Base-by-base conservation (phyloP, 2,797 vertebrate genomes). In the Xiphophorus birchmanni region DNA sequence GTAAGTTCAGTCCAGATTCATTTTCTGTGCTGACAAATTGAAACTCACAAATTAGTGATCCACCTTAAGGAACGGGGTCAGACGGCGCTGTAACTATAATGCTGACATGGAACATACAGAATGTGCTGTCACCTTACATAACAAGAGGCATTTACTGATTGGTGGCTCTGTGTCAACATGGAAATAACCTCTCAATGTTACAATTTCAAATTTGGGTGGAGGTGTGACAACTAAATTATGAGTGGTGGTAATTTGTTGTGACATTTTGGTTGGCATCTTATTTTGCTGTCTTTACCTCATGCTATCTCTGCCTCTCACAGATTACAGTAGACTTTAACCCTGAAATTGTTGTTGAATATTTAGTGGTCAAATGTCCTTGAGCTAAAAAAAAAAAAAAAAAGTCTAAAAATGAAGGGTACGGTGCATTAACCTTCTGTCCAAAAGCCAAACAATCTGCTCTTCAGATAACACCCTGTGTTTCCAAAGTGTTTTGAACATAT, bases 341-440 rank as follows among this genome's bases (percentile, higher is more conserved):
- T 81, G 79, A 78, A 90, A 89, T 82, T 84, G 90, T 91, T 88
- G 87, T 83, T 73, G 72, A 88, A 81, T 84, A 80, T 87, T 91
- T 86, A 92, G 88, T 91, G 89, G 91, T 88, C 92, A 92, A 73
- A 92, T 88, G 92, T 93, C 92, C 94, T 94, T 94, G 92, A 56
- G 78, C 87, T 82, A 74, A 65, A 84, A 88, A 54, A 84, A 52
- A 6, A 18, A 73, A 58, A 83, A 88, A 85, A 74, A 83, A 82
- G 89, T 82, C 80, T 87, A 69, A 73, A 81, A 87, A 90, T 56
- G 44, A 85, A 86, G 76, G 82, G 83, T 78, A 88, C 86, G 84
- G 88, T 90, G 77, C 9, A 0, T 74, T 69, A 83, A 84, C 91
- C 88, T 88, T 90, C 80, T 72, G 67, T 80, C 78, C 80, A 75